Conservation (phyloP, 2,797 vertebrate species). For the Chiloscyllium punctatum region DNA sequence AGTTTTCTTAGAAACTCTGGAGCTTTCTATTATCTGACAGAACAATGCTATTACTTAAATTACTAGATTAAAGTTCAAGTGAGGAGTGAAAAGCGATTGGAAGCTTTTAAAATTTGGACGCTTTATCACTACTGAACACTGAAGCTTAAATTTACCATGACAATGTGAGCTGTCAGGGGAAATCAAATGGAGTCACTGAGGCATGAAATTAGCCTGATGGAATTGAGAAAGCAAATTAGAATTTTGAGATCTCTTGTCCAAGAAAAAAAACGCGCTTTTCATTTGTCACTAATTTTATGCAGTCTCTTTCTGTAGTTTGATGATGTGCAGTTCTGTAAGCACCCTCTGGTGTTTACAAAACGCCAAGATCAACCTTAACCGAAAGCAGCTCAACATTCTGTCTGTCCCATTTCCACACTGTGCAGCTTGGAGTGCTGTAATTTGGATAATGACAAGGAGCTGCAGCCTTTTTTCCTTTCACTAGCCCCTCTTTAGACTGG, state of each 20-base stretch:
- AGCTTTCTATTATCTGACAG: background rate
- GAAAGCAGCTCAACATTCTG: background rate
- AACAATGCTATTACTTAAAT: background rate
- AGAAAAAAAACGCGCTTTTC: background rate
- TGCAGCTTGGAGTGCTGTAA: background rate
- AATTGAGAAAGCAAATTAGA: background rate
- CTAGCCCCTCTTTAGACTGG: background rate
- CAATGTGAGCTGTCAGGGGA: background rate
- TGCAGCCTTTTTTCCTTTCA: background rate
- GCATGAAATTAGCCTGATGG: background rate
- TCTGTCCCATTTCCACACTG: background rate
- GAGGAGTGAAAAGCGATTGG: background rate
- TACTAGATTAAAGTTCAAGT: background rate
- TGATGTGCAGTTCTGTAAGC: background rate
- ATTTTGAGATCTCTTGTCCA: background rate
- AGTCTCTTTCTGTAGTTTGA: background rate
- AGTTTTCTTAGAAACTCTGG: background rate
- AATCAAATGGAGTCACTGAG: background rate
- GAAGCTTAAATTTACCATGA: background rate
- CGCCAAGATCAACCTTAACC: no score
- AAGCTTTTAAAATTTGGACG: background rate
- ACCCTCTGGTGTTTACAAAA: background rate
- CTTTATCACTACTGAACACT: background rate
- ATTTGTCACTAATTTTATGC: background rate
- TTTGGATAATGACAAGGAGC: background rate